A percentile compares a stretch with the other conserved stretches of the same genome.
phyloP scores from a whole-genome alignment of 1,140 invertebrate species.

The Halesus radiatus region DNA sequence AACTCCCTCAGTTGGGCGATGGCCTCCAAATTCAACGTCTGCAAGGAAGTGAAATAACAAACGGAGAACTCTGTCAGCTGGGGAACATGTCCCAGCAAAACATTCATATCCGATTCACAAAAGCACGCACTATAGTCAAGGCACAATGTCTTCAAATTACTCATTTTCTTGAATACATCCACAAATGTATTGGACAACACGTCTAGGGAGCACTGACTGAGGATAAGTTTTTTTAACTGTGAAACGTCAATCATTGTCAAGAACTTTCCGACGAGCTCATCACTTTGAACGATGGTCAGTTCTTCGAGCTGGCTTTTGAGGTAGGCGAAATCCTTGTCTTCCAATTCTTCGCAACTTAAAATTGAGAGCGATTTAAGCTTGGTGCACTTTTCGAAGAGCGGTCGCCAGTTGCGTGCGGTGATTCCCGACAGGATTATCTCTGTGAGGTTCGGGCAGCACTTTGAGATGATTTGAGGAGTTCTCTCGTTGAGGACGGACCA shows the following conservation, averaged over 20 bases:
- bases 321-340: constrained; percentile 46
- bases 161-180: constrained; percentile 61
- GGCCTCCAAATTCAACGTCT: constrained; percentile 23
- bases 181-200: constrained; percentile 60
- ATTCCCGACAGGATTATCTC: constrained; percentile 61
- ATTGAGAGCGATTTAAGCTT: constrained; percentile 63
- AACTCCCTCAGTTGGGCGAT: constrained; percentile 42
- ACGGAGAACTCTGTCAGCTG: constrained; percentile 64
- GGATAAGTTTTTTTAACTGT: constrained; percentile 61
- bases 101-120: constrained; percentile 62
- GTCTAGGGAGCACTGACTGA: constrained; percentile 64
- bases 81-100: constrained; percentile 62
- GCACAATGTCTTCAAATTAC: constrained; percentile 60
- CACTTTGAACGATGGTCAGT: constrained; percentile 63
- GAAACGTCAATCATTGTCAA: constrained; percentile 56
- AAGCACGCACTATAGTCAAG: constrained; percentile 62
- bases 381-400: constrained; percentile 65
- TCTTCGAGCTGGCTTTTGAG: constrained; percentile 58
- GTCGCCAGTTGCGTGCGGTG: constrained; percentile 64
- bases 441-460: constrained; percentile 67
- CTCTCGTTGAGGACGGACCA: constrained; percentile 67
- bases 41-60: constrained; percentile 60
- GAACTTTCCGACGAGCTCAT: constrained; percentile 62
- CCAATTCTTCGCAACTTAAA: constrained; percentile 65
- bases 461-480: constrained; percentile 66